Conservation (phyloP, 2,888 invertebrate genomes). For the Lacanobia oleracea region DNA sequence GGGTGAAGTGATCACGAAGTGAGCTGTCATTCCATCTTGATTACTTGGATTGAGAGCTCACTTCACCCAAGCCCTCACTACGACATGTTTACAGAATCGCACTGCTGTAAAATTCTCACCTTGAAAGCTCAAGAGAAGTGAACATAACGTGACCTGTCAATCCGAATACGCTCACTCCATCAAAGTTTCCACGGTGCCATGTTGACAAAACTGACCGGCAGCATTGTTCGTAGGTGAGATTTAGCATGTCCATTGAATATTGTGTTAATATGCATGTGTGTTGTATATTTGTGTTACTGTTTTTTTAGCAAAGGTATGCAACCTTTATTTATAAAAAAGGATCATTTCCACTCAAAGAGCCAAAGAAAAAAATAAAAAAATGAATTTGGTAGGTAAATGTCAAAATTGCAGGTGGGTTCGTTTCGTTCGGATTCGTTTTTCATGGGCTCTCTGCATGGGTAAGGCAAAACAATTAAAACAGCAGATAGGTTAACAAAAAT, state of each 20-base stretch:
- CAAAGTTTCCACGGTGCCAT: too few relatives aligned
- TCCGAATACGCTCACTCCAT: too few relatives aligned
- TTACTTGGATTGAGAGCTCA: too few relatives aligned
- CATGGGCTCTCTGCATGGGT: slow-evolving; percentile 2
- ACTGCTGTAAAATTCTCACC: too few relatives aligned
- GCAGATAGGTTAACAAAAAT: slow-evolving; percentile 65
- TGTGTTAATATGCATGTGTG: neutral
- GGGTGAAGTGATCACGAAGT: too few relatives aligned
- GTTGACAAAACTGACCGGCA: neutral
- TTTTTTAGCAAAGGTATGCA: neutral
- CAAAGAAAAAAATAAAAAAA: slow-evolving; percentile 11
- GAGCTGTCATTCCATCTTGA: too few relatives aligned
- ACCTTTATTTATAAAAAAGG: slow-evolving; percentile 5
- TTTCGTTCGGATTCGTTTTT: neutral
- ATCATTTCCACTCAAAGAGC: slow-evolving; percentile 2
- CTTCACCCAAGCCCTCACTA: too few relatives aligned
- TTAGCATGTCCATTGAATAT: neutral
- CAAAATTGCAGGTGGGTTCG: neutral
- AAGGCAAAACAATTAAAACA: slow-evolving; percentile 72
- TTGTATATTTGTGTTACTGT: slow-evolving; percentile 7
- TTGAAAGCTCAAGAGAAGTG: too few relatives aligned
- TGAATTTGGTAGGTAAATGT: too few relatives aligned
- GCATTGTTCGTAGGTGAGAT: neutral
- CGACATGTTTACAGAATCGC: too few relatives aligned
- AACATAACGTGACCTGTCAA: too few relatives aligned